Base-by-base conservation (phyloP, 1,140 invertebrate species). In the Nasonia giraulti region DNA sequence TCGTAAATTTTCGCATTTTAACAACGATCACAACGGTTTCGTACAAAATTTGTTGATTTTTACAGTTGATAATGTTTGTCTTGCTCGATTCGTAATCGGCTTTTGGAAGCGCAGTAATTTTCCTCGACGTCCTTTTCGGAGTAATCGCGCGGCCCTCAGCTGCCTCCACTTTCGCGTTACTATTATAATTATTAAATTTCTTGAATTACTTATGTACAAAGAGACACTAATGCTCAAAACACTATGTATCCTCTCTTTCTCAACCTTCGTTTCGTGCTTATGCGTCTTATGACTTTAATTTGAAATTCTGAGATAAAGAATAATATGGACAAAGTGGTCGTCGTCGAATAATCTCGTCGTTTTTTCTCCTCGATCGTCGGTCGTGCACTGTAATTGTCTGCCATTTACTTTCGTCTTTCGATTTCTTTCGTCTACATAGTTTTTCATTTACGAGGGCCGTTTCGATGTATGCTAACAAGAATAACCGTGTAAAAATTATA, bases 161-260 rank as follows among this genome's bases (percentile, higher is more conserved):
- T 79, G 14, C 17, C 74, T 78, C n/a, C 47, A 27, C 33, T 80
- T 76, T 77, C 33, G 50, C 20, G n/a, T 84, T 68, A 71, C 75
- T 77, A 71, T 78, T 40, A 50, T 82, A 77, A 82, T 77, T 78
- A 73, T 80, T 81, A 80, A 77, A 80, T 50, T 66, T 84, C 12
- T 82, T 82, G 74, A 84, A 77, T 84, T 82, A 80, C n/a, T 86
- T 86, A 86, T 86, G 74, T 86, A 86, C 86, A 86, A 84, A 73
- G 79, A 78, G 79, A 86, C 33, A 31, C 77, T 80, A 84, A 79
- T 79, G 66, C 50, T 80, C 47, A 44, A 74, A 84, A 44, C 69
- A 50, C 44, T 77, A 23, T 79, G 20, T 79, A 75, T 66, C 33
- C 33, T 31, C 31, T 74, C n/a, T 83, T 47, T 83, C 7, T 69